Conservation (phyloP, 92 coral and sea anemone genomes). For the Umimayanthus kanabou region DNA sequence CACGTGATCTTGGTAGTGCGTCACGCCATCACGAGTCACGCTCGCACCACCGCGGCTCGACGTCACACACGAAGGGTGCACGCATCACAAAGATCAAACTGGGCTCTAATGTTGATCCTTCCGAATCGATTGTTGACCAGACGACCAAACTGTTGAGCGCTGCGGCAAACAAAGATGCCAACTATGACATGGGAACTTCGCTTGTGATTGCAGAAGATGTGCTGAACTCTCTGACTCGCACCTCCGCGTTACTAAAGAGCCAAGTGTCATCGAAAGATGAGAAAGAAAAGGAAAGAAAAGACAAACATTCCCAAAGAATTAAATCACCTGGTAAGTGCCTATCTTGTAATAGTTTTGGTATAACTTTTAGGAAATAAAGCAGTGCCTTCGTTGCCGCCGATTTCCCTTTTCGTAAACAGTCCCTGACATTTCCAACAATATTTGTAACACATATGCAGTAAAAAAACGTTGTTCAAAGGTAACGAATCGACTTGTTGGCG, state of each 20-base stretch:
- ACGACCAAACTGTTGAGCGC: constrained; percentile 78
- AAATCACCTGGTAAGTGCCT: constrained; percentile 65
- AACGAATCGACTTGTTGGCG: too few species aligned
- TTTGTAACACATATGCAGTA: too few species aligned
- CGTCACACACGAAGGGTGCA: constrained; percentile 70
- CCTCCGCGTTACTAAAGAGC: constrained; percentile 73
- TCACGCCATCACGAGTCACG: constrained; percentile 51
- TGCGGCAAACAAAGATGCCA: constrained; percentile 62
- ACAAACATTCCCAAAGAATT: constrained; percentile 56
- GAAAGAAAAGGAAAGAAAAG: constrained; percentile 66
- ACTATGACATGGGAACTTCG: constrained; percentile 56
- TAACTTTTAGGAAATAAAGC: neutral
- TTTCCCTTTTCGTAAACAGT: too few species aligned
- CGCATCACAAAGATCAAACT: constrained; percentile 75
- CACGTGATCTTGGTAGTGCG: constrained; percentile 69
- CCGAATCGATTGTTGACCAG: constrained; percentile 83
- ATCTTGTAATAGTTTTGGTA: neutral
- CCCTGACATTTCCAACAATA: too few species aligned
- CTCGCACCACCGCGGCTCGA: constrained; percentile 49
- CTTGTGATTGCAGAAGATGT: constrained; percentile 81
- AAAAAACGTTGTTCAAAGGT: too few species aligned
- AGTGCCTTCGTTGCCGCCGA: neutral
- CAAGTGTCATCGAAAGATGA: constrained; percentile 60
- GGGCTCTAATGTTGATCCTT: constrained; percentile 74
- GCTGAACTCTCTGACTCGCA: constrained; percentile 79